Conservation (phyloP, 2,888 invertebrate genomes). For the Urechis unicinctus region DNA sequence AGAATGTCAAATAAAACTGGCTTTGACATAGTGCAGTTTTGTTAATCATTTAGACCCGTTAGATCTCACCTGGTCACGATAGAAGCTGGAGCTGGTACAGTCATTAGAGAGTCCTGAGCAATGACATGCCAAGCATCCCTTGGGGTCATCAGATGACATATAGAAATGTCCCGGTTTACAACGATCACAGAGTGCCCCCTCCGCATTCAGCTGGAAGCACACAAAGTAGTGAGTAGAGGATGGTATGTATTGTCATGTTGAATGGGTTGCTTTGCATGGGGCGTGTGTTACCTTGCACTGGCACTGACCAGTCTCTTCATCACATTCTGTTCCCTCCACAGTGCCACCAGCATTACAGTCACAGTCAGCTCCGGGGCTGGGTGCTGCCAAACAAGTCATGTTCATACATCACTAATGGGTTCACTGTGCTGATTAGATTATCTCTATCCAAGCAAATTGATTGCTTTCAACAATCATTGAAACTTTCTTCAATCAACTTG, state of each 20-base stretch:
- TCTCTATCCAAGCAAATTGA: too few relatives aligned
- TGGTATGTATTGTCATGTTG: too few relatives aligned
- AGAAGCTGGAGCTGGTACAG: constrained; percentile 16
- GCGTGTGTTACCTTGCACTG: constrained; percentile 61
- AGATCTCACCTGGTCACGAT: constrained; percentile 10
- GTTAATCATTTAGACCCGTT: too few relatives aligned
- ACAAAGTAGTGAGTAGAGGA: too few relatives aligned
- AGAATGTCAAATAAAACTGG: background rate
- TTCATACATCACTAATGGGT: too few relatives aligned
- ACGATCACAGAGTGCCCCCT: constrained; percentile 70
- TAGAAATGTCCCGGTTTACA: constrained; percentile 89
- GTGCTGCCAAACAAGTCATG: too few relatives aligned
- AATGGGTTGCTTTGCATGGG: too few relatives aligned
- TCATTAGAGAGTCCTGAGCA: constrained; percentile 77
- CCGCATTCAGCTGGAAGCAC: constrained; percentile 56
- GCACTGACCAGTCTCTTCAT: constrained; percentile 55
- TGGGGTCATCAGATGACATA: constrained; percentile 72
- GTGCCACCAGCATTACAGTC: constrained; percentile 65
- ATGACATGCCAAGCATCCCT: constrained; percentile 73
- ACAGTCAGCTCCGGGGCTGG: constrained; percentile 54
- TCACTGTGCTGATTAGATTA: too few relatives aligned
- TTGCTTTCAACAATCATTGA: too few relatives aligned
- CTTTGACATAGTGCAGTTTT: background rate
- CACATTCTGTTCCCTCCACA: constrained; percentile 54
- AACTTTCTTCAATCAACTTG: too few relatives aligned